These are phyloP conservation scores for Lophius americanus DNA, from an alignment of 2,797 vertebrate genomes.

Conservation along the genomic window DNA sequence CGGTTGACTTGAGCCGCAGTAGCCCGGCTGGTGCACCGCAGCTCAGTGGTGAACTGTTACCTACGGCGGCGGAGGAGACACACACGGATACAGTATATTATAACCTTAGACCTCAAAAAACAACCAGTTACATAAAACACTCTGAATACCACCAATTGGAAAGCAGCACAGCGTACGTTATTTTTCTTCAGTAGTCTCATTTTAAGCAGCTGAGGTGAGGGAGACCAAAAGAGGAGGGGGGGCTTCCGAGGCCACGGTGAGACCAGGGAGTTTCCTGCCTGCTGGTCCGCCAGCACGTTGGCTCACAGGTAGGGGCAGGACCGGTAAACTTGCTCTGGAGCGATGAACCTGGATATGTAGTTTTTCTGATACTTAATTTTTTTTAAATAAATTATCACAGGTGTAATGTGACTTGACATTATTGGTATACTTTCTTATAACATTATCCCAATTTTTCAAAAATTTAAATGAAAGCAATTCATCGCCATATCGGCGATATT, in stretches of 20 bases:
- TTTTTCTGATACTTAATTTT: background rate
- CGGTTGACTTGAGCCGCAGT: slow-evolving; percentile 50
- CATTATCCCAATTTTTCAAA: too few relatives aligned
- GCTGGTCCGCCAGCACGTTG: slow-evolving; percentile 49
- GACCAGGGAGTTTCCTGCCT: slow-evolving; percentile 81
- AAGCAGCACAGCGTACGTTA: too few relatives aligned
- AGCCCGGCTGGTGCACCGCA: slow-evolving; percentile 47
- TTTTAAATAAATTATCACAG: background rate
- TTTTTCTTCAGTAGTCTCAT: background rate
- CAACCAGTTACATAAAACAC: background rate
- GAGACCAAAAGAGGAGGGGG: background rate
- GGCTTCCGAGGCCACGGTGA: slow-evolving; percentile 67
- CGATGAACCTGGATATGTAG: background rate
- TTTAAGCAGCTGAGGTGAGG: slow-evolving; percentile 3
- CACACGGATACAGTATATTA: slow-evolving; percentile 30
- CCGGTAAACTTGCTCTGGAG: slow-evolving; percentile 29
- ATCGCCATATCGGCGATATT: background rate
- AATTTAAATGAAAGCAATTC: background rate
- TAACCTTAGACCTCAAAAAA: background rate
- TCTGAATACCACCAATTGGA: background rate
- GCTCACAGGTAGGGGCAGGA: slow-evolving; percentile 58
- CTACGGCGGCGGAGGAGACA: slow-evolving; percentile 50
- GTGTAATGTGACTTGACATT: background rate
- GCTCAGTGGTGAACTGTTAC: slow-evolving; percentile 53
- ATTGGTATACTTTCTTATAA: too few relatives aligned